Conservation (phyloP, 2,113 vertebrate species). For the Myanophis thanlyinensis region DNA sequence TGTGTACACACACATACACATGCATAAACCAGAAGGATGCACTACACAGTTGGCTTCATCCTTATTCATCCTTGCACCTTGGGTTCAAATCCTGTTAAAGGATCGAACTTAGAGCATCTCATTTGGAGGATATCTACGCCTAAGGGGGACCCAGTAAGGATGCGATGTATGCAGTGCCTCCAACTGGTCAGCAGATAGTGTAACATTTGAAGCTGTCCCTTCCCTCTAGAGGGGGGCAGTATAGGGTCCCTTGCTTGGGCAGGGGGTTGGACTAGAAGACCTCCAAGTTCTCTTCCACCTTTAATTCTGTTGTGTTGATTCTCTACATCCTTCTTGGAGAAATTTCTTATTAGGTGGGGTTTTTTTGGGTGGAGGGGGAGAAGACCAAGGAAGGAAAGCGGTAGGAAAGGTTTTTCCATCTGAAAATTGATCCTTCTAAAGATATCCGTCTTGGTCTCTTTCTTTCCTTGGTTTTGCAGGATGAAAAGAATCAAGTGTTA, state of each 20-base stretch:
- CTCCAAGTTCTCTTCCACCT: not conserved
- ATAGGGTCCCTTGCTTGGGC: not conserved
- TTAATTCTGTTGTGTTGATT: not conserved
- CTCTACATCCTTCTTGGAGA: not conserved
- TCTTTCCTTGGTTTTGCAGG: constrained; percentile 68
- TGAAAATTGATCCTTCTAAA: not conserved
- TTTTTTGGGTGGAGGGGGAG: not conserved
- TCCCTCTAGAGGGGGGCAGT: no score
- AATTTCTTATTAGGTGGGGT: not conserved
- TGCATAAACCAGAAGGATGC: not conserved
- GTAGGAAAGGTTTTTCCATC: not conserved
- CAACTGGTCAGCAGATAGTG: not conserved
- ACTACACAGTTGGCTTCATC: not conserved
- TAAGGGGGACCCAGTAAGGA: not conserved
- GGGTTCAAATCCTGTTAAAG: not conserved
- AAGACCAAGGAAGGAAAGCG: not conserved
- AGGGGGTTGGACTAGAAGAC: not conserved
- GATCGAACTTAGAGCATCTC: not conserved
- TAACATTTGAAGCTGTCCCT: not conserved
- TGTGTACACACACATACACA: not conserved
- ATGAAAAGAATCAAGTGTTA: constrained; percentile 96
- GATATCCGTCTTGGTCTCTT: not conserved
- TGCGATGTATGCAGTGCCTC: not conserved
- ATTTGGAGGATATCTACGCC: not conserved
- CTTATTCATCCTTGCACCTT: not conserved